Conservation (phyloP, 2,797 vertebrate genomes). For the Erethizon dorsatum region DNA sequence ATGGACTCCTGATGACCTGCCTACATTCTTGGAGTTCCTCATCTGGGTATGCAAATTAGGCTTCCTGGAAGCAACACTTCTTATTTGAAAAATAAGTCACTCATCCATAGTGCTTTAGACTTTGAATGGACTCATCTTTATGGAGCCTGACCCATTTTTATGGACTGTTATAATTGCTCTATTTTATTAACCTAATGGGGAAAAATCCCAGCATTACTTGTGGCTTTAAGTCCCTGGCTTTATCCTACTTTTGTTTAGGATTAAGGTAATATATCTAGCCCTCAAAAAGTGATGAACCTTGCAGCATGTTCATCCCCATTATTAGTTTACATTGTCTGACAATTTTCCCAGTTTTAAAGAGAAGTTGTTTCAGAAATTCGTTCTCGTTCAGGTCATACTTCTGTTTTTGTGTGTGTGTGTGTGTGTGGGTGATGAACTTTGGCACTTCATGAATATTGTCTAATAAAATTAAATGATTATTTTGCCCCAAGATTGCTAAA, state of each 20-base stretch:
- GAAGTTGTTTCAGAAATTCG: background rate
- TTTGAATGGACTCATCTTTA: background rate
- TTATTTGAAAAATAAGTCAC: conserved; percentile 25
- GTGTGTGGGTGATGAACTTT: conserved; percentile 12
- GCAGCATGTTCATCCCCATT: background rate
- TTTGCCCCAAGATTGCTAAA: background rate
- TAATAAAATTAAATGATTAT: conserved; percentile 67
- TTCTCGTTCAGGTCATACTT: background rate
- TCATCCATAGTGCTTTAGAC: background rate
- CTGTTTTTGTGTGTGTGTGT: background rate
- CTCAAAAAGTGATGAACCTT: background rate
- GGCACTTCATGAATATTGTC: background rate
- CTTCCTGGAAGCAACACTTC: background rate
- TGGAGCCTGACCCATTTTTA: background rate
- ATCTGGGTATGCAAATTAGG: background rate
- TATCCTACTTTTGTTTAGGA: conserved; percentile 21
- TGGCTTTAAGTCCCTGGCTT: background rate
- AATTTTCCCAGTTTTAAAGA: background rate
- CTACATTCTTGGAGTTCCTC: background rate
- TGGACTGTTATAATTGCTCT: conserved; percentile 23
- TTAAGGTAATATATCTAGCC: background rate
- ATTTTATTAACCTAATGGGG: background rate
- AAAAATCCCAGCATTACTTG: background rate
- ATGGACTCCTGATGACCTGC: background rate
- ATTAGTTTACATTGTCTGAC: background rate